Percentiles rank a stretch among this genome's conserved stretches.
phyloP scores from a whole-genome alignment of 2,113 vertebrate genomes.

The Saiga tatarica region DNA sequence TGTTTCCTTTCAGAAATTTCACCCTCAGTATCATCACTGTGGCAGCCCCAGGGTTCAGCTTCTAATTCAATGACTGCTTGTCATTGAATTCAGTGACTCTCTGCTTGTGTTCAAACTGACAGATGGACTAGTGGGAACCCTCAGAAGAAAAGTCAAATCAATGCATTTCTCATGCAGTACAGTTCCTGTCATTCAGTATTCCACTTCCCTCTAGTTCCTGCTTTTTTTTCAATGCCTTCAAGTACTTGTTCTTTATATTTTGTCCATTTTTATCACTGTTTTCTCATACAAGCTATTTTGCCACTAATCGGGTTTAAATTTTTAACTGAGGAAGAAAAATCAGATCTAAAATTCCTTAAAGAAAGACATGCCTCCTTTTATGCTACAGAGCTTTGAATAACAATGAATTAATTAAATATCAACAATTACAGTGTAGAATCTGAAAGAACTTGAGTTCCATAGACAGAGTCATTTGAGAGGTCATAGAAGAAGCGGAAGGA shows the following conservation, averaged over 20 bases:
- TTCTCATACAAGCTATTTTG: background rate
- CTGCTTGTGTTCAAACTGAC: background rate
- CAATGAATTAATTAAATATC: background rate
- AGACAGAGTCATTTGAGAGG: background rate
- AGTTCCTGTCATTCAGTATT: background rate
- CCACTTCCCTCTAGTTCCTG: background rate
- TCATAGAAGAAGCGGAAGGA: background rate
- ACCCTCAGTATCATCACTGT: background rate
- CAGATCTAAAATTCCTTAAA: background rate
- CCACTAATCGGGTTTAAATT: background rate
- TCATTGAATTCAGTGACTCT: background rate
- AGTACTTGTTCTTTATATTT: background rate
- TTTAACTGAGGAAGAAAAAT: background rate
- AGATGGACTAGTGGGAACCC: background rate
- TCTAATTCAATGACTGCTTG: background rate
- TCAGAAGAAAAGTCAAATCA: background rate
- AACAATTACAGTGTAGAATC: background rate
- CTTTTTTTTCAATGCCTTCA: background rate
- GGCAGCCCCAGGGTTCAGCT: background rate
- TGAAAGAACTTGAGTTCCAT: background rate
- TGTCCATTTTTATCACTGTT: background rate
- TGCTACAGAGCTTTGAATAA: background rate
- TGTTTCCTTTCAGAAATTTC: background rate
- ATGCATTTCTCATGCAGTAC: background rate
- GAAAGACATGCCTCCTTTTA: background rate